Percentiles rank a stretch among this genome's conserved stretches.
Evolutionary conservation across 2,113 vertebrate genomes (phyloP).

Genomic region (Zosterops pallidus): DNA sequence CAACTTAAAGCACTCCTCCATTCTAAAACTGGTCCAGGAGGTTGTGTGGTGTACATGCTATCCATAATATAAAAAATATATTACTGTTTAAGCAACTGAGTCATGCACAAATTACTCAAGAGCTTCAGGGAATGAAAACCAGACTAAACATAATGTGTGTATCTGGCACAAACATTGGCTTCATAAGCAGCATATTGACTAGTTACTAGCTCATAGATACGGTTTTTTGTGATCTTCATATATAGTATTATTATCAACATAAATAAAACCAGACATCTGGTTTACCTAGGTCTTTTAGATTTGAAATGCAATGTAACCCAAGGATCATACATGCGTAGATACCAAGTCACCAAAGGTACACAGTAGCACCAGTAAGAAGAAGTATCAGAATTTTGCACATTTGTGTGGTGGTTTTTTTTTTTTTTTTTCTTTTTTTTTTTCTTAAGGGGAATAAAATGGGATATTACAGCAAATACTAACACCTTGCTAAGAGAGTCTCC

Average conservation of each 20-base stretch:
- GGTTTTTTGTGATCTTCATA: not conserved
- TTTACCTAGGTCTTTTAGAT: not conserved
- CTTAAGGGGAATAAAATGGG: not conserved
- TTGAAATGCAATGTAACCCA: not conserved
- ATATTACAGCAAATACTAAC: not conserved
- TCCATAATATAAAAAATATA: not conserved
- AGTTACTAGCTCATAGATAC: not conserved
- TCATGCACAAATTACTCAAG: not conserved
- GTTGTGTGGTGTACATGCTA: fast-evolving
- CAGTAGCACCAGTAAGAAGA: not conserved
- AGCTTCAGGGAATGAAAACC: not conserved
- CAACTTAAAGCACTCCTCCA: not conserved
- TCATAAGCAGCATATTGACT: not conserved
- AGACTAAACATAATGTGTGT: not conserved
- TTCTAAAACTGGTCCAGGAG: not conserved
- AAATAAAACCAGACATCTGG: not conserved
- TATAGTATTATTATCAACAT: not conserved
- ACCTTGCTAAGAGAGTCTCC: not conserved
- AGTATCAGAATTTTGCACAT: not conserved
- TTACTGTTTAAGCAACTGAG: not conserved
- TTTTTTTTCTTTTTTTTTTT: not conserved
- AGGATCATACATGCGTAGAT: fast-evolving
- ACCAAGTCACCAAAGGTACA: not conserved
- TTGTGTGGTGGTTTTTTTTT: not conserved
- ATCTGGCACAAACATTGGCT: not conserved